Evolutionary conservation across 2,888 invertebrate genomes (phyloP).

Genomic region (Clanis bilineata): DNA sequence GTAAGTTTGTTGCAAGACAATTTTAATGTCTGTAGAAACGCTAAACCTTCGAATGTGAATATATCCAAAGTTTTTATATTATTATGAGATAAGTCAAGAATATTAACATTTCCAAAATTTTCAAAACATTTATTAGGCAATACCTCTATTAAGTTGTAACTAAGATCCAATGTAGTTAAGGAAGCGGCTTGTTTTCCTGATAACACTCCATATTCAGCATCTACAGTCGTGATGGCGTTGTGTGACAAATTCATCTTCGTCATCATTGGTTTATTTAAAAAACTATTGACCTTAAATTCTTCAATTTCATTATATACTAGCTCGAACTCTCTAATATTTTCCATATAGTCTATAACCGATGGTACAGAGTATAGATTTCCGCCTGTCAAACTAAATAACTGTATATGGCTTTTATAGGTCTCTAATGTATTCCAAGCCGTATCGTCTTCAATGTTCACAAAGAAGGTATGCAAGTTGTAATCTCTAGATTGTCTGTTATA

Average conservation of each 20-base stretch:
- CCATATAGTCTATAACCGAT: not conserved
- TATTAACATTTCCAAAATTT: conserved; percentile 18
- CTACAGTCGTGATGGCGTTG: conserved; percentile 19
- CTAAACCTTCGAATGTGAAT: conserved; percentile 26
- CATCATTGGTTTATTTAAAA: conserved; percentile 1
- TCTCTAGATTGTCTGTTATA: not conserved
- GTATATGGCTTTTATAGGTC: not conserved
- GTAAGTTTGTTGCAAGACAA: conserved; percentile 23
- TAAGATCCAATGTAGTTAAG: conserved; percentile 22
- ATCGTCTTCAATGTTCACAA: not conserved
- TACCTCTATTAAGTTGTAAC: conserved; percentile 23
- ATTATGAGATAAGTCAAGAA: conserved; percentile 28
- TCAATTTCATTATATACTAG: conserved; percentile 2
- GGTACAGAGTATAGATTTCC: not conserved
- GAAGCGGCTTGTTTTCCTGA: not conserved
- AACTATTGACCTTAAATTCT: not conserved
- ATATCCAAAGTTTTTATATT: conserved; percentile 21
- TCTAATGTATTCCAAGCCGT: not conserved
- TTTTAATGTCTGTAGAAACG: conserved; percentile 21
- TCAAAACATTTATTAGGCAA: conserved; percentile 25
- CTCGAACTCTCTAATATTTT: not conserved
- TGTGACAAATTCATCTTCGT: conserved; percentile 15
- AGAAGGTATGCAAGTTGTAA: not conserved
- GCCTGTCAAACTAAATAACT: not conserved
- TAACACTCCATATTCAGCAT: not conserved